Evolutionary conservation across 2,113 vertebrate species (phyloP).

Genomic region (Uria lomvia): DNA sequence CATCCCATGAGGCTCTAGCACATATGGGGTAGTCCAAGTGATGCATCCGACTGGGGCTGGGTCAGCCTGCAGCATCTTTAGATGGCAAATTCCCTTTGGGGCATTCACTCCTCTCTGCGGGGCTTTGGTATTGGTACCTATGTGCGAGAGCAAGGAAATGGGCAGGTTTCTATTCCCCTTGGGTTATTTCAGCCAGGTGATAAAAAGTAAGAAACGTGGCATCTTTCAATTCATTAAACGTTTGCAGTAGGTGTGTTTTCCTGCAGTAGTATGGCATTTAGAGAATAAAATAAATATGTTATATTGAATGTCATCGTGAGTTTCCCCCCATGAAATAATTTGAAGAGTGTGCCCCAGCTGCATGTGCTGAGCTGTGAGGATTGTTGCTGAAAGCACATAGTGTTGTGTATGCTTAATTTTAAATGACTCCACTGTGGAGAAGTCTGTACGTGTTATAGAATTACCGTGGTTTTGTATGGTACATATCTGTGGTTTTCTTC

Average conservation of each 20-base stretch:
- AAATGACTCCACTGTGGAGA: background rate
- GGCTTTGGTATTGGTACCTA: background rate
- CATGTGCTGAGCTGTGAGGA: background rate
- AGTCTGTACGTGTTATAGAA: background rate
- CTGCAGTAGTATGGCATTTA: background rate
- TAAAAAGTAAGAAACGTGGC: background rate
- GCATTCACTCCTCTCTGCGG: background rate
- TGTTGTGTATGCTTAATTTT: background rate
- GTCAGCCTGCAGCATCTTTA: background rate
- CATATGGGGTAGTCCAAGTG: background rate
- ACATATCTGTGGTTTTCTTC: background rate
- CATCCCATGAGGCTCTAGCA: background rate
- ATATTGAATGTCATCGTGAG: background rate
- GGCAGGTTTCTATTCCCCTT: background rate
- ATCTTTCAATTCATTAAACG: background rate
- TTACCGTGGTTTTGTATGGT: background rate
- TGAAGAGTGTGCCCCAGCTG: background rate
- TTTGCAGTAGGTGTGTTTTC: background rate
- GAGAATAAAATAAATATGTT: background rate
- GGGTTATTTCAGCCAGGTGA: background rate
- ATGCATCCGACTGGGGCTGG: background rate
- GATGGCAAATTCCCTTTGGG: background rate
- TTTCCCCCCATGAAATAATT: slow-evolving; percentile 35
- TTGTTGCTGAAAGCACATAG: background rate
- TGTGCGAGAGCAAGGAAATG: background rate